phyloP scores from a whole-genome alignment of 2,113 vertebrate genomes.

The Heterocephalus glaber region DNA sequence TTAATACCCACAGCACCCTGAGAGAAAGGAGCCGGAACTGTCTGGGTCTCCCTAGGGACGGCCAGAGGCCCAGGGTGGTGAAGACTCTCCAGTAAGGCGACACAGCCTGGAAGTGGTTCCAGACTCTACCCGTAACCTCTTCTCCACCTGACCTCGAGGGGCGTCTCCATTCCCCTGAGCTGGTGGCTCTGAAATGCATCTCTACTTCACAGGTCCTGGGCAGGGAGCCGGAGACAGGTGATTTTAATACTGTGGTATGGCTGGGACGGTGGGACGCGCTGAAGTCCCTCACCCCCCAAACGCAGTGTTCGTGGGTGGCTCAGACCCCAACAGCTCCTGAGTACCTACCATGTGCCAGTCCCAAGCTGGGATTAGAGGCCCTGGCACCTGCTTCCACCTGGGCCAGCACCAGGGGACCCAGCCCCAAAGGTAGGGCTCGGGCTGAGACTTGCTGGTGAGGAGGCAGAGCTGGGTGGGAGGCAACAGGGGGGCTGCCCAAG shows the following conservation, averaged over 20 bases:
- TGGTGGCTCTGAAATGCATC: not conserved
- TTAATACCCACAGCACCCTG: not conserved
- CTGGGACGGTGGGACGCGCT: not conserved
- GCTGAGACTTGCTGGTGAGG: fast-evolving
- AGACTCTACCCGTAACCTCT: not conserved
- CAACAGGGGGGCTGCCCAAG: fast-evolving
- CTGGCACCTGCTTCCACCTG: fast-evolving
- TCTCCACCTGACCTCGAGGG: not conserved
- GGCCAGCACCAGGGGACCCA: not conserved
- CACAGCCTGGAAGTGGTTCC: not conserved
- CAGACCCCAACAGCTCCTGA: not conserved
- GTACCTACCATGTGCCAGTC: not conserved
- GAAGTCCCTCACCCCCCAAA: not conserved
- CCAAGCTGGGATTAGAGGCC: not conserved
- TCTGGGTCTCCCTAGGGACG: not conserved
- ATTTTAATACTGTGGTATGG: not conserved
- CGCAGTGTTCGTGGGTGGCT: fast-evolving
- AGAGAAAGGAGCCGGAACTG: not conserved
- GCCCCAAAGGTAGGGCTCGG: fast-evolving
- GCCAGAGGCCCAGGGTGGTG: not conserved
- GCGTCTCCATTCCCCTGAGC: not conserved
- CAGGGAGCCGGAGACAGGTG: not conserved
- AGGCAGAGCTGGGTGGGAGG: no score
- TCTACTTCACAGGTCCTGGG: not conserved
- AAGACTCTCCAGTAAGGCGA: not conserved